Conservation (phyloP, 2,113 vertebrate genomes). For the Amphiprion ocellaris region DNA sequence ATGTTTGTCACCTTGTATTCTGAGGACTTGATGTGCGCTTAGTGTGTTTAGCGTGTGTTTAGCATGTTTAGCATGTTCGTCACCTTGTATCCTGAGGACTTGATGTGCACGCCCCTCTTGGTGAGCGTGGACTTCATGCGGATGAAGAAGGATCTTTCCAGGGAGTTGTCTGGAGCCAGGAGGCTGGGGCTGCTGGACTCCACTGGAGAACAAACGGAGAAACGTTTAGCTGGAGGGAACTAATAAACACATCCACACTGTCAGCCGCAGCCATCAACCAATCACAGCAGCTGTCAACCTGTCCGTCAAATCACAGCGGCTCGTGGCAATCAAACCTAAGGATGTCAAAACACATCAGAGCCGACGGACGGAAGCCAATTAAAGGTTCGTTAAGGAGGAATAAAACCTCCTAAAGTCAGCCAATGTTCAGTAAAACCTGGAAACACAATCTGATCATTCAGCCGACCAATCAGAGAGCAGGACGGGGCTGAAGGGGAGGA, state of each 20-base stretch:
- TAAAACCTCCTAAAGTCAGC: background rate
- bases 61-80: too few relatives aligned
- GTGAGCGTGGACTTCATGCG: conserved; percentile 99
- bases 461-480: conserved; percentile 8
- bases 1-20: conserved; percentile 90
- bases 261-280: conserved; percentile 27
- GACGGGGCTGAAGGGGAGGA: conserved; percentile 44
- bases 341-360: conserved; percentile 53
- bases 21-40: conserved; percentile 81
- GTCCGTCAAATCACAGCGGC: conserved; percentile 17
- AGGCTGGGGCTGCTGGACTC: conserved; percentile 96
- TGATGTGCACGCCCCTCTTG: conserved; percentile 99
- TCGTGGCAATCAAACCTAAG: background rate
- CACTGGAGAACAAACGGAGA: conserved; percentile 79
- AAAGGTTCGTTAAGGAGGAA: conserved; percentile 16
- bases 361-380: conserved; percentile 2
- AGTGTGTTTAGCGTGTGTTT: too few relatives aligned
- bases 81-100: conserved; percentile 98
- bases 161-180: conserved; percentile 91
- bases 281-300: conserved; percentile 47
- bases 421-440: background rate
- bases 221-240: background rate
- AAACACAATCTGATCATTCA: too few relatives aligned
- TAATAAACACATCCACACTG: conserved; percentile 11
- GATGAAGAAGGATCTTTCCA: conserved; percentile 98